Percentiles rank a stretch among this genome's conserved stretches.
These are phyloP conservation scores for Spheniscus humboldti DNA, from an alignment of 2,797 vertebrate species.

Conservation along the genomic window DNA sequence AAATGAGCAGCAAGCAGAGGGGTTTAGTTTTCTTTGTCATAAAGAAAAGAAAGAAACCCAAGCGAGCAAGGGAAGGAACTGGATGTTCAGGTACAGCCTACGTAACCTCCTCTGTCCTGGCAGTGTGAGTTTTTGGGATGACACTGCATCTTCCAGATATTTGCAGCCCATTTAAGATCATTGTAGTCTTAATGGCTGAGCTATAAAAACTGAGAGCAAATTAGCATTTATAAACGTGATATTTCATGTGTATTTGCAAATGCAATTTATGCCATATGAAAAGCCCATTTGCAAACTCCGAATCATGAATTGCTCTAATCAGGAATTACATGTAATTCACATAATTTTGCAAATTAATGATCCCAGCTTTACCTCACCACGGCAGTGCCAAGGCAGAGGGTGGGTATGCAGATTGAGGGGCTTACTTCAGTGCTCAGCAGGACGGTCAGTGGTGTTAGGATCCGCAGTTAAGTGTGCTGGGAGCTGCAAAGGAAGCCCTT, in stretches of 20 bases:
- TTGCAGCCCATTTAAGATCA: background rate
- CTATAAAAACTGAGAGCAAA: background rate
- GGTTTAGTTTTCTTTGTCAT: background rate
- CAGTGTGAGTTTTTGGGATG: background rate
- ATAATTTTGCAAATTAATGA: conserved; percentile 44
- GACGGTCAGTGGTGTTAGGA: fast-evolving
- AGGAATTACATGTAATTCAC: conserved; percentile 21
- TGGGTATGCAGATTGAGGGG: fast-evolving
- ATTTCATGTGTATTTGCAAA: conserved; percentile 2
- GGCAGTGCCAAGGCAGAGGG: background rate
- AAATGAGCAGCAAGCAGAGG: background rate
- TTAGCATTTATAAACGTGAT: background rate
- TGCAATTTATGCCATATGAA: background rate
- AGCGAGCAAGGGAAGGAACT: background rate
- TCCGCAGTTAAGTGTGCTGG: background rate
- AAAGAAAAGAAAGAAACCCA: background rate
- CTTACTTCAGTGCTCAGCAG: fast-evolving
- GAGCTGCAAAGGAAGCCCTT: background rate
- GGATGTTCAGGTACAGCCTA: conserved; percentile 14
- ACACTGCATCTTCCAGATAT: background rate
- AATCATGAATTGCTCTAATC: conserved; percentile 24
- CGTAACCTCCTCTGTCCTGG: background rate
- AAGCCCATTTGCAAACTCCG: conserved; percentile 21
- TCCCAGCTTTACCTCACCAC: background rate
- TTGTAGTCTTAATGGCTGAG: background rate